Base-by-base conservation (phyloP, 2,797 vertebrate genomes). In the Tenualosa ilisha region DNA sequence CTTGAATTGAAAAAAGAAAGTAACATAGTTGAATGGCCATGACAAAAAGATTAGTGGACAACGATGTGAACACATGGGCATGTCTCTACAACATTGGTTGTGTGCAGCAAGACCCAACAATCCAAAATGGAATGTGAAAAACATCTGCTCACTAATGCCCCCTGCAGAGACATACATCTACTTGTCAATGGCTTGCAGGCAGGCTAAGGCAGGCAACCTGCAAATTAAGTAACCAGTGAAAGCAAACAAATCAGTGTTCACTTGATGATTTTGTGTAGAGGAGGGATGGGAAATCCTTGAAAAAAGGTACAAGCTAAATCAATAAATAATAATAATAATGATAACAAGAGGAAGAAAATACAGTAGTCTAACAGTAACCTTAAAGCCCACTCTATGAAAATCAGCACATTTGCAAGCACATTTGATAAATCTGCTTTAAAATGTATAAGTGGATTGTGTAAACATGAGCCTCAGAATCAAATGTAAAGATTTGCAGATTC, bases 131-230 rank as follows among this genome's bases (percentile, higher is more conserved):
- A 40, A 75, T 75, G 12, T 75, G 31, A 40, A 40, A 75, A 75
- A 26, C 31, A 40, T 75, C 13, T 75, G 68, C 37, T 75, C 37
- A 75, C 12, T 75, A 37, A 75, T 75, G 68, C 68, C 68, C 68
- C 17, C 68, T 75, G 68, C 31, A 17, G 68, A 37, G 4, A 40
- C 1, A 31, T 72, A 37, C 63, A 65, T 31, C 22, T 26, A 31
- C 63, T 24, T 26, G 31, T 31, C 24, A 65, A 12, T 65, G 24
- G 24, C 59, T 6, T 61, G 59, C 59, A 61, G 22, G 54, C 17
- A n/a, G n/a, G n/a, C 46, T 46, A 7, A 46, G 46, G 46, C 46
- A 46, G 7, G 46, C 46, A 46, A 0, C 0, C 31, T 31, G 31
- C 31, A 31, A 31, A 31, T 31, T 31, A 31, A 31, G 31, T 31